Percentiles rank a stretch among this genome's conserved stretches.
phyloP scores from a whole-genome alignment of 2,797 vertebrate genomes.

The Clarias fuscus region DNA sequence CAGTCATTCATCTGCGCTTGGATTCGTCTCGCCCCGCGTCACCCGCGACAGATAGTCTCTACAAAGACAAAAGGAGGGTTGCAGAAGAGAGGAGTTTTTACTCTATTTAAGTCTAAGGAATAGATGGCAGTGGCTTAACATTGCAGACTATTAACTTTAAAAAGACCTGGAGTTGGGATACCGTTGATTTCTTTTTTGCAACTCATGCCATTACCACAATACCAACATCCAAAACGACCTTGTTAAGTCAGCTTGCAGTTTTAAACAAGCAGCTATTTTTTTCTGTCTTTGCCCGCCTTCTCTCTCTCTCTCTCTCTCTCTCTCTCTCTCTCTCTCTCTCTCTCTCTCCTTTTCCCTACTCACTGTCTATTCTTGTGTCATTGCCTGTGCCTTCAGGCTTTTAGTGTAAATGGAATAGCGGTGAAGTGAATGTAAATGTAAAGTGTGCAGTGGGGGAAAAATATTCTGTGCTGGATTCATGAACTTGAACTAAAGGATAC shows the following conservation, averaged over 20 bases:
- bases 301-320: constrained; percentile 4
- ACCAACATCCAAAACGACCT: constrained; percentile 28
- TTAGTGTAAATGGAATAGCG: constrained; percentile 26
- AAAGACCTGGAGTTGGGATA: constrained; percentile 40
- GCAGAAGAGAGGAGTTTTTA: constrained; percentile 1
- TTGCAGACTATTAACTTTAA: constrained; percentile 43
- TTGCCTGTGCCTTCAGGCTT: not conserved
- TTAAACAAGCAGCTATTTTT: constrained; percentile 16
- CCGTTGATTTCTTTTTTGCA: constrained; percentile 46
- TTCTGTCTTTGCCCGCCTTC: constrained; percentile 13
- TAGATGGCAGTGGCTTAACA: constrained; percentile 33
- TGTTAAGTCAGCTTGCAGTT: constrained; percentile 36
- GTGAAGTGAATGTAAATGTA: constrained; percentile 25
- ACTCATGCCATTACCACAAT: constrained; percentile 23
- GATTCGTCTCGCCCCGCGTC: no score
- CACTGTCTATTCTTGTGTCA: not conserved
- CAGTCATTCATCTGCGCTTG: no score
- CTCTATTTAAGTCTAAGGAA: not conserved
- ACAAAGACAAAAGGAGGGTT: constrained; percentile 7
- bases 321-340: not conserved
- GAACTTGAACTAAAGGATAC: not conserved
- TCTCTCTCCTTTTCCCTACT: not conserved
- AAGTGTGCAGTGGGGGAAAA: not conserved
- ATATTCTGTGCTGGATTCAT: not conserved
- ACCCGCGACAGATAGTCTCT: no score